phyloP scores from a whole-genome alignment of 2,888 invertebrate genomes.

The Athalia cordata region DNA sequence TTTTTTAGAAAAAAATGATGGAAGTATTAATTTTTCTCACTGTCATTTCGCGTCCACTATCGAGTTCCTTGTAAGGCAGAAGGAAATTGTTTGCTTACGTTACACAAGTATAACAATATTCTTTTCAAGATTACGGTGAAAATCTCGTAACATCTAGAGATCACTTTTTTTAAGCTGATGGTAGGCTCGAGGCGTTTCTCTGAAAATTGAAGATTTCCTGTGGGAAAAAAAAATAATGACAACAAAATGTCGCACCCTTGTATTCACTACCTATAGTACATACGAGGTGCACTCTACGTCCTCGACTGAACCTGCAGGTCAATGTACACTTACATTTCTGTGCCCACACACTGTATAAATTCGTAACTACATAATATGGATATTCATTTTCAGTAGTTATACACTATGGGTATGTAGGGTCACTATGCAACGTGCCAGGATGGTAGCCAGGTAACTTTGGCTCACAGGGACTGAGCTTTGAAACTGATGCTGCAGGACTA shows the following conservation, averaged over 20 bases:
- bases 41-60: slow-evolving; percentile 2
- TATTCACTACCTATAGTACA: background rate
- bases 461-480: slow-evolving; percentile 32
- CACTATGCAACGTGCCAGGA: background rate
- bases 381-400: slow-evolving; percentile 13
- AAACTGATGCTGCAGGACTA: slow-evolving; percentile 40
- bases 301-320: background rate
- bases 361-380: background rate
- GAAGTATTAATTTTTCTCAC: background rate
- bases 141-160: slow-evolving; percentile 20
- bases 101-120: slow-evolving; percentile 13
- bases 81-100: slow-evolving; percentile 26
- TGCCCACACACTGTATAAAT: too few relatives aligned
- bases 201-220: background rate
- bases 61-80: background rate
- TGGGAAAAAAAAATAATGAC: background rate
- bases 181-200: background rate
- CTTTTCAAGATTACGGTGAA: slow-evolving; percentile 21
- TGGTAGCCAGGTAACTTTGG: slow-evolving; percentile 35
- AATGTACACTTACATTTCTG: too few relatives aligned
- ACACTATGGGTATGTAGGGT: background rate
- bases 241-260: too few relatives aligned
- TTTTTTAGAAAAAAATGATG: too few relatives aligned
- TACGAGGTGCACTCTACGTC: background rate
- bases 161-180: slow-evolving; percentile 2